Evolutionary conservation across 2,113 vertebrate genomes (phyloP), one percentile per base, ranked within the genome.

Genomic region (Heliornis fulica): DNA sequence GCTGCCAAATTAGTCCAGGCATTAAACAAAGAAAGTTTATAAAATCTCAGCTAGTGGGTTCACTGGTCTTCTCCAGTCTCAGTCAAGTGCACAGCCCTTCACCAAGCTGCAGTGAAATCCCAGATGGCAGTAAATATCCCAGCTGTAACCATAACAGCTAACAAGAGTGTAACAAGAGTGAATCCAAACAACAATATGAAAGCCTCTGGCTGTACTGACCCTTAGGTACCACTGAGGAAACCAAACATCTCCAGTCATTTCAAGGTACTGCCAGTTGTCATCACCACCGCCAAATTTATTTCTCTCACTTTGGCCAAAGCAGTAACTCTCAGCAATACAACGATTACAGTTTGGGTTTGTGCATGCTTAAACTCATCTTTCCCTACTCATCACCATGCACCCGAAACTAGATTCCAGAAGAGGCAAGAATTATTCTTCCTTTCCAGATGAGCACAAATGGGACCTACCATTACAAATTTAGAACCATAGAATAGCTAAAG

Each of bases 61-160:
- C 46, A 19, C n/a, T 25, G 28, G 31, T 45, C 32, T 50, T 89
- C 21, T 19, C 53, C 14, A n/a, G 9, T n/a, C 40, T 19, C 60
- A 65, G 32, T n/a, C n/a, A 0, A 72, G 90, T 32, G 79, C 10
- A 48, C 1, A 7, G 38, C 41, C 71, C 51, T 68, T 45, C 40
- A 43, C 20, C 43, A 59, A 34, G 50, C 2, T 53, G 34, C 22
- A 80, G 15, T 13, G 28, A 90, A 60, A 63, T 64, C 64, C 29
- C 4, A 5, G 1, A 38, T 1, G 9, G 54, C 3, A 5, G 20
- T 7, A 46, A 31, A 40, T 21, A 34, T 4, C 20, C 34, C n/a
- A 83, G 38, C 43, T 78, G 16, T 20, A 91, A 16, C 9, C 9
- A 6, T 3, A 53, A 56, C 2, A 50, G 13, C 56, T 61, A 68